Evolutionary conservation across 2,797 vertebrate species (phyloP).

Genomic region (Sebastes miniatus): DNA sequence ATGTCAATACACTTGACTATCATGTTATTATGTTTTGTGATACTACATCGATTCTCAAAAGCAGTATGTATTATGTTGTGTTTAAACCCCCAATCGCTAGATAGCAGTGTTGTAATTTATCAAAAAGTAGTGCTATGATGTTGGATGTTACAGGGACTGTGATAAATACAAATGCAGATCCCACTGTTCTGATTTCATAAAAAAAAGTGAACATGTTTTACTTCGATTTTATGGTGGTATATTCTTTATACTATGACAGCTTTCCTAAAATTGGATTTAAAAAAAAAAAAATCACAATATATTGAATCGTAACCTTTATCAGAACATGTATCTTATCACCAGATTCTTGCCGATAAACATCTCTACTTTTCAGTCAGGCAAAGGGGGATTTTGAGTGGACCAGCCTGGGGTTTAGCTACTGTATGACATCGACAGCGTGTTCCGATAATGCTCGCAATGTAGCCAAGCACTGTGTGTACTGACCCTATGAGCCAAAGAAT

Average conservation of each 20-base stretch:
- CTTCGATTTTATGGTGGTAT: too few species aligned
- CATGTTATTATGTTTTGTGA: too few species aligned
- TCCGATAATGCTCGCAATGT: background rate
- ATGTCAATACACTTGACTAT: background rate
- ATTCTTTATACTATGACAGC: too few species aligned
- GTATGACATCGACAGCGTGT: conserved; percentile 2
- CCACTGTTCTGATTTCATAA: too few species aligned
- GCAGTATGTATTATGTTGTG: background rate
- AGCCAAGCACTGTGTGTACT: conserved; percentile 4
- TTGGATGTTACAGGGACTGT: too few species aligned
- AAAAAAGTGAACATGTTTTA: too few species aligned
- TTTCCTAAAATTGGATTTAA: too few species aligned
- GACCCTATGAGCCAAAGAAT: conserved; percentile 35
- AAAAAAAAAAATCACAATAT: too few species aligned
- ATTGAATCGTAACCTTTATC: too few species aligned
- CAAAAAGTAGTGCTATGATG: background rate
- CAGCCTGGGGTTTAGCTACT: background rate
- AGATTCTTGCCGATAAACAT: too few species aligned
- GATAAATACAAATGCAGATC: too few species aligned
- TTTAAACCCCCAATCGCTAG: background rate
- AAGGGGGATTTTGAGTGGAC: background rate
- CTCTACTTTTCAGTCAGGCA: background rate
- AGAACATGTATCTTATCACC: too few species aligned
- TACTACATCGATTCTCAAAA: background rate
- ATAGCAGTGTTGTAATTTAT: background rate